phyloP scores from a whole-genome alignment of 1,140 invertebrate genomes.

The Musca vetustissima region DNA sequence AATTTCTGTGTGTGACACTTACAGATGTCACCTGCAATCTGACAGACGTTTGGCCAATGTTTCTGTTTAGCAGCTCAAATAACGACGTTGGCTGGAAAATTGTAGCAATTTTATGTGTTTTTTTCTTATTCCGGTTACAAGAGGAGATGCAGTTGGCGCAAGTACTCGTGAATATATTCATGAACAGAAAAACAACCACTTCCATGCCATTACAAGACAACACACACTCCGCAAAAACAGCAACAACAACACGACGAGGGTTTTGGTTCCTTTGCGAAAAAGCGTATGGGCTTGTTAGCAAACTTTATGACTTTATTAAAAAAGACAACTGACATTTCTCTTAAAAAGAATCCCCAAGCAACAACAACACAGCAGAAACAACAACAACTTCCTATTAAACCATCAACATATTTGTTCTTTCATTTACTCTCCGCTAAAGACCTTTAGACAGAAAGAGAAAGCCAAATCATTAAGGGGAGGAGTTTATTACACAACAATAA shows the following conservation, averaged over 20 bases:
- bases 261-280: neutral
- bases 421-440: neutral
- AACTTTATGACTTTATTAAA: slow-evolving; percentile 21
- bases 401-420: neutral
- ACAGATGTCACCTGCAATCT: slow-evolving; percentile 47
- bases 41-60: slow-evolving; percentile 35
- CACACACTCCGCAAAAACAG: neutral
- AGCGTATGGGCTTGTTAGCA: slow-evolving; percentile 11
- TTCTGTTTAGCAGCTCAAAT: slow-evolving; percentile 22
- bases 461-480: neutral
- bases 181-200: slow-evolving; percentile 17
- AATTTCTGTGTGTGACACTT: slow-evolving; percentile 39
- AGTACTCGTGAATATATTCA: slow-evolving; percentile 23
- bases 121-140: neutral
- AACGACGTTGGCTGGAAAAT: neutral
- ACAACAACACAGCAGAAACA: too few relatives aligned
- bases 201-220: neutral
- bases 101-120: too few relatives aligned
- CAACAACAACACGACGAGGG: neutral
- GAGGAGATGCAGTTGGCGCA: neutral
- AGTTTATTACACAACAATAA: neutral
- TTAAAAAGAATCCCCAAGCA: neutral
- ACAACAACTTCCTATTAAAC: too few relatives aligned
- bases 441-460: neutral
- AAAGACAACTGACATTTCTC: slow-evolving; percentile 14